Base-by-base conservation (phyloP, 2,797 vertebrate genomes). In the Darevskia nairensis region DNA sequence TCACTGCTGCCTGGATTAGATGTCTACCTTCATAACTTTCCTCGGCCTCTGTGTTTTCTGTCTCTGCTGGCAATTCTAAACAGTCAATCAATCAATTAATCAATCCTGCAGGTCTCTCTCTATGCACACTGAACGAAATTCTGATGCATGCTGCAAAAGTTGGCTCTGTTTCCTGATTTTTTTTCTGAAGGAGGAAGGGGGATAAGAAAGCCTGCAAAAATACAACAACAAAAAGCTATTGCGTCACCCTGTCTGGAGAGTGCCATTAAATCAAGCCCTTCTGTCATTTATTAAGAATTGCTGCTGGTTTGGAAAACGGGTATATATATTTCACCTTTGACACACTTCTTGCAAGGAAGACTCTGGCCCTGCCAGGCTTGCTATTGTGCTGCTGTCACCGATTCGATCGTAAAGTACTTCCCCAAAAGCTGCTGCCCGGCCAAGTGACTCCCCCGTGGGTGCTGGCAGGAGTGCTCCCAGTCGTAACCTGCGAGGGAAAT, bases 141-240 rank as follows among this genome's bases (percentile, higher is more conserved):
- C 61, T 91, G 19, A n/a, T 86, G 66, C 13, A 41, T 35, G 7
- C 21, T 35, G 35, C 35, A 17, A 76, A 88, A 87, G 35, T 64
- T 90, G 83, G 72, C 83, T 44, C 23, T 9, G 77, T 78, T 80
- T 93, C 66, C 82, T 91, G 85, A 86, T 21, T 88, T 90, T 89
- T 89, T 5, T 15, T 4, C 13, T 3, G 11, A 19, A 64, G 46
- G 91, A 79, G 46, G 8, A 91, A 35, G 64, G 27, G 3, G 35
- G 55, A 8, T 25, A 23, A 80, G n/a, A 32, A 61, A 6, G 27
- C 71, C 89, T 88, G 79, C 50, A 55, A 13, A 11, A 50, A 2
- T 35, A 35, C 50, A 55, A 55, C 50, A 55, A 4, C 50, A 69
- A 66, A 75, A 89, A 6, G 86, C 64, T 13, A 61, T 82, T 50